Evolutionary conservation across 92 coral and sea anemone species (phyloP).

Genomic region (Actinostola sp.): DNA sequence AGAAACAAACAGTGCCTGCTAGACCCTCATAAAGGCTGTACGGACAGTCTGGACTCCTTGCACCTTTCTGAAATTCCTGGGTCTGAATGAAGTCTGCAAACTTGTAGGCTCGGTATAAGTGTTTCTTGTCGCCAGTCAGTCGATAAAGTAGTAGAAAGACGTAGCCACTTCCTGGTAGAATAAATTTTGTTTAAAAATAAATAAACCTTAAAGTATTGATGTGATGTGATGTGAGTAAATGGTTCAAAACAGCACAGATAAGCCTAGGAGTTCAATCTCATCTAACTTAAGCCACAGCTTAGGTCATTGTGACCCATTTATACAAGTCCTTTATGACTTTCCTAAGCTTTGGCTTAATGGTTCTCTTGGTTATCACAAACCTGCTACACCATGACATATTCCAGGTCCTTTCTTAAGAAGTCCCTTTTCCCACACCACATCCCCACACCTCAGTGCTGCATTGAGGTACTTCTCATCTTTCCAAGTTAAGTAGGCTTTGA

Average conservation of each 20-base stretch:
- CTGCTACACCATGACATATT: constrained; percentile 96
- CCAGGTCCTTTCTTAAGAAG: constrained; percentile 92
- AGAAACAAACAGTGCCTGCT: constrained; percentile 91
- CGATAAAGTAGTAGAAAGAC: constrained; percentile 90
- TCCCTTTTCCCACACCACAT: constrained; percentile 84
- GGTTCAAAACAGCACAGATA: background rate
- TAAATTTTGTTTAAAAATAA: background rate
- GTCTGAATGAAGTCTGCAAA: constrained; percentile 88
- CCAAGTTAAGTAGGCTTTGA: constrained; percentile 88
- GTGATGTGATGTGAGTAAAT: no score
- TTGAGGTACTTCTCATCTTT: constrained; percentile 84
- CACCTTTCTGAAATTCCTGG: constrained; percentile 77
- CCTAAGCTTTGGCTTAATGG: background rate
- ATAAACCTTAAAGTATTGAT: no score
- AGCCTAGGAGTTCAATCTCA: no score
- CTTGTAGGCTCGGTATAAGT: constrained; percentile 82
- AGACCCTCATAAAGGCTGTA: constrained; percentile 91
- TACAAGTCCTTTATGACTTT: background rate
- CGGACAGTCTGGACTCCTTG: constrained; percentile 92
- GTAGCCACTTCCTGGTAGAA: constrained; percentile 77
- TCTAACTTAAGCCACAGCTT: no score
- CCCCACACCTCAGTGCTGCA: constrained; percentile 89
- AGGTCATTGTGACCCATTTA: no score
- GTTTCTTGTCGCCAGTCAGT: constrained; percentile 73
- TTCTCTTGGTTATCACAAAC: constrained; percentile 28